These are phyloP conservation scores for Aplysina aerophoba DNA, from an alignment of 37 sponge, comb jelly and placozoan species.

Conservation along the genomic window DNA sequence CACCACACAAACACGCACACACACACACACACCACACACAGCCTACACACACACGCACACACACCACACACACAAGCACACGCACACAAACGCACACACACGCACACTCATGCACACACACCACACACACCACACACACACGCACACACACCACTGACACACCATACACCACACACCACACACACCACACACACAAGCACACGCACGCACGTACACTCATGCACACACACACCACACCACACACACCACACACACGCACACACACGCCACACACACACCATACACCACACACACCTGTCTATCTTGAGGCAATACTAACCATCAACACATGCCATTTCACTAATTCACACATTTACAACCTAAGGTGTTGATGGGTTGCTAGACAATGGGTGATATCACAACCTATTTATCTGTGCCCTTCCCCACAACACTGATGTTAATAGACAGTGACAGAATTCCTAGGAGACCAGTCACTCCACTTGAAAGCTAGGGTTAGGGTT, in stretches of 20 bases:
- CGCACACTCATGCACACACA: not conserved
- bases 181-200: constrained; percentile 8
- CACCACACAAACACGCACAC: constrained; percentile 44
- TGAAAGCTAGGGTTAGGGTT: no score
- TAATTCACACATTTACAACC: no score
- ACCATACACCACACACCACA: not conserved
- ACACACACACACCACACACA: constrained; percentile 32
- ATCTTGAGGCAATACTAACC: not conserved
- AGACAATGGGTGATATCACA: no score
- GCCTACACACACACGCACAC: constrained; percentile 31
- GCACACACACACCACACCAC: not conserved
- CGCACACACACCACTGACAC: constrained; percentile 1
- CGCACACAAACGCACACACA: constrained; percentile 22
- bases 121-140: constrained; percentile 3
- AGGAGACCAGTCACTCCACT: no score
- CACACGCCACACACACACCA: constrained; percentile 1
- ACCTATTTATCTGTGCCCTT: no score
- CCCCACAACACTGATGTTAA: no score
- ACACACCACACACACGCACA: no score
- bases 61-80: constrained; percentile 42
- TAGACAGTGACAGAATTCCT: no score
- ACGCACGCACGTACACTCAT: not conserved
- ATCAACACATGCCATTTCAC: no score
- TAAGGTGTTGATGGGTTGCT: no score
- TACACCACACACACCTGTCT: not conserved